Base-by-base conservation (phyloP, 2,113 vertebrate genomes). In the Nansenia antarctica region DNA sequence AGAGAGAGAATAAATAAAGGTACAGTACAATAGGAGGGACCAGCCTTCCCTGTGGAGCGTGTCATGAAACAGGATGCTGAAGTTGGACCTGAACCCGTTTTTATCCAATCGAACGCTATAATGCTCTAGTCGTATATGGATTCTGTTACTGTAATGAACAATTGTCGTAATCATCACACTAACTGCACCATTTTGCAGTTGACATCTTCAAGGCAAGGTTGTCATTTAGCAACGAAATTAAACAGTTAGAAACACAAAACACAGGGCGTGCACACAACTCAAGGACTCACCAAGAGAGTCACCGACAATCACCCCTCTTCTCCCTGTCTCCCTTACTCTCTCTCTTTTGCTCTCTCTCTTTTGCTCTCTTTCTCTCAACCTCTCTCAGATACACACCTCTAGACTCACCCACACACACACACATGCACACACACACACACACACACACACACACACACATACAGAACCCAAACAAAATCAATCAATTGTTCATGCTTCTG, bases 191-290 rank as follows among this genome's bases (percentile, higher is more conserved):
- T 49, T 82, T 80, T 87, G 83, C 78, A 90, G 72, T 81, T 82
- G 78, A 87, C 83, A 73, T 87, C 64, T 73, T 88, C 88, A 92
- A 90, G 90, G 89, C 87, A 91, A 89, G 69, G 77, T 86, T 86
- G 74, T 81, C 80, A 84, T 69, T 79, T 58, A 88, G 70, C 82
- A 91, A 81, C 87, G 70, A 81, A 83, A 84, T 52, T n/a, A 77
- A 71, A 86, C 61, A 84, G 53, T 27, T 70, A 74, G 62, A 74
- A 82, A 87, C 72, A 76, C 64, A 82, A 72, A 80, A 76, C 69
- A 71, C 78, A 78, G 69, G 54, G 68, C 58, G 73, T 65, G 67
- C 76, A 61, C 63, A 81, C 61, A 79, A 61, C 62, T 37, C 18
- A 18, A 70, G 73, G 78, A 60, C 5, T 29, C 42, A 27, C 30